Conservation (phyloP, 2,113 vertebrate genomes). For the Lichenostomus cassidix region DNA sequence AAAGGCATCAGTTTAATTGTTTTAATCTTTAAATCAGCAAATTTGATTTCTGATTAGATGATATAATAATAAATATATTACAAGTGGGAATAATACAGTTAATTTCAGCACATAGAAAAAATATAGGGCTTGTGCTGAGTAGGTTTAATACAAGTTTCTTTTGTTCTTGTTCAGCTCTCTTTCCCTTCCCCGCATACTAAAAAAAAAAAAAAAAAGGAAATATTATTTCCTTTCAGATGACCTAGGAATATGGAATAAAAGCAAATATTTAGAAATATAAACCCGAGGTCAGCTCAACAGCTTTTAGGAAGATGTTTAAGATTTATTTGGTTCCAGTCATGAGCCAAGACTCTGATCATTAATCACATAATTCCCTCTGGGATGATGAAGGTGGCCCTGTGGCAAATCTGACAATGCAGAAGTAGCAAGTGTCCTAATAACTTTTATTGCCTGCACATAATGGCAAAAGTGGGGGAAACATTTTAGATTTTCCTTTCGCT, state of each 20-base stretch:
- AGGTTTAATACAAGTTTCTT: not conserved
- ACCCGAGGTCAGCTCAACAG: not conserved
- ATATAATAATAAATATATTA: not conserved
- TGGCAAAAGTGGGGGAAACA: not conserved
- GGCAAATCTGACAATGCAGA: not conserved
- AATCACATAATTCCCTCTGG: not conserved
- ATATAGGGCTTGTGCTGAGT: not conserved
- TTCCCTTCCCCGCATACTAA: not conserved
- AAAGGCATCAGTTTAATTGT: not conserved
- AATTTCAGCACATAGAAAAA: not conserved
- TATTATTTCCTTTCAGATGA: not conserved
- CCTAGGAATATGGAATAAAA: not conserved
- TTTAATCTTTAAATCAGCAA: not conserved
- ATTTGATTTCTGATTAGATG: not conserved
- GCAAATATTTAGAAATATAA: not conserved
- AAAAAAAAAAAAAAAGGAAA: not conserved
- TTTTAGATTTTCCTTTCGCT: not conserved
- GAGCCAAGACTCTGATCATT: not conserved
- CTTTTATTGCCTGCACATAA: not conserved
- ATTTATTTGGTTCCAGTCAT: not conserved
- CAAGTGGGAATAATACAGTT: not conserved
- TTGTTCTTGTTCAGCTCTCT: not conserved
- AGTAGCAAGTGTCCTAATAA: not conserved
- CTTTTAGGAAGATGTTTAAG: not conserved
- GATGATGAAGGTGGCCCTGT: not conserved